These are phyloP conservation scores for Trididemnum clinides DNA, from an alignment of 23 tunicate genomes.

Conservation along the genomic window DNA sequence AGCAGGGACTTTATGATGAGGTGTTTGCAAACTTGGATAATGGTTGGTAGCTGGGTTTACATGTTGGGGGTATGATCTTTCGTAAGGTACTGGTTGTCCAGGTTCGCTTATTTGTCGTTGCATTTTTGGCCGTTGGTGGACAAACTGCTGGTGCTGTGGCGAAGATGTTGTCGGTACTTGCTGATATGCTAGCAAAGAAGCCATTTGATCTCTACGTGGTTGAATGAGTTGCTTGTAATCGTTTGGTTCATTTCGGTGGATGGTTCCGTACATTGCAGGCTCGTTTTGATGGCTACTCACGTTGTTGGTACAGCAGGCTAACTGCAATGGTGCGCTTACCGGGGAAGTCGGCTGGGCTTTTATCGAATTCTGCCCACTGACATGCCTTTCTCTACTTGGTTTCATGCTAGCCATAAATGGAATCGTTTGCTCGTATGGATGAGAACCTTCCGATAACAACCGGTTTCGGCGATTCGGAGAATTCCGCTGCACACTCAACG, in stretches of 20 bases:
- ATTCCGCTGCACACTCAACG: constrained; percentile 40
- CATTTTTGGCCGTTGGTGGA: not conserved
- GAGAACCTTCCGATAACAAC: constrained; percentile 46
- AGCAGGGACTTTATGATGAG: not conserved
- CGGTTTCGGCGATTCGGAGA: constrained; percentile 23
- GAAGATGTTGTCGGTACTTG: no score
- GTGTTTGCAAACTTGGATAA: constrained; percentile 47
- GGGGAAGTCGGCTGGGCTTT: constrained; percentile 75
- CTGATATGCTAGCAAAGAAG: not conserved
- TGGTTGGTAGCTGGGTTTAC: constrained; percentile 27
- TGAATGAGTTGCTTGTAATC: not conserved
- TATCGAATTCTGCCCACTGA: not conserved
- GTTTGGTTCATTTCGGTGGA: constrained; percentile 45
- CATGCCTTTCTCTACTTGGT: not conserved
- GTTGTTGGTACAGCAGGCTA: constrained; percentile 19
- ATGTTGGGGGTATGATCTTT: not conserved
- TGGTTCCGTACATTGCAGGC: constrained; percentile 38
- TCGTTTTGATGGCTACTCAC: not conserved
- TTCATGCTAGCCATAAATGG: not conserved
- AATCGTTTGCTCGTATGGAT: not conserved
- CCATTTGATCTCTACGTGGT: constrained; percentile 8
- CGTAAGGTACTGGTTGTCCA: not conserved
- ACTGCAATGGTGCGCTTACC: constrained; percentile 24
- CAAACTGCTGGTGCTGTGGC: constrained; percentile 8
- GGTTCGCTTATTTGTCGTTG: constrained; percentile 31